phyloP scores from a whole-genome alignment of 2,888 invertebrate genomes.

The Rhingia campestris region DNA sequence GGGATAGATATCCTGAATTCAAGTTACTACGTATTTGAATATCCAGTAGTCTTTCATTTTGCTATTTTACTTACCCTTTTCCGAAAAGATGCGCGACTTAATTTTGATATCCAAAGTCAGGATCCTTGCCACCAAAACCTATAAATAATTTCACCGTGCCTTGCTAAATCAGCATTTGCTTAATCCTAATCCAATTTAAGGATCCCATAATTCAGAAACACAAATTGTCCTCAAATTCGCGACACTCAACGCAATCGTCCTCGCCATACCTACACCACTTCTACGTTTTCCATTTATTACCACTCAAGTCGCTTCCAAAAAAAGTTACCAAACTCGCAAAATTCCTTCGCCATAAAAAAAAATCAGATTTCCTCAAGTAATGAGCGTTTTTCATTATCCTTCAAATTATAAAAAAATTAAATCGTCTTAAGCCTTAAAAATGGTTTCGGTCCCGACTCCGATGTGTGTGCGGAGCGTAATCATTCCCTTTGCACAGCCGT shows the following conservation, averaged over 20 bases:
- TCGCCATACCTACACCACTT: not conserved
- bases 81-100: too few relatives aligned
- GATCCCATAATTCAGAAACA: slow-evolving; percentile 10
- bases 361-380: slow-evolving; percentile 40
- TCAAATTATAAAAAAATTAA: slow-evolving; percentile 69
- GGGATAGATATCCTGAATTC: too few relatives aligned
- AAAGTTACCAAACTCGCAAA: slow-evolving; percentile 33
- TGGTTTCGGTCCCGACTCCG: slow-evolving; percentile 32
- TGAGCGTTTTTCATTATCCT: slow-evolving; percentile 67
- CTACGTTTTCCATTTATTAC: not conserved
- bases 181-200: too few relatives aligned
- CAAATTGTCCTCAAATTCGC: slow-evolving; percentile 1
- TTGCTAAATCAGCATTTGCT: too few relatives aligned
- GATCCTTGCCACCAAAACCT: too few relatives aligned
- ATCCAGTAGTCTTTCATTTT: too few relatives aligned
- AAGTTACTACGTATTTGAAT: too few relatives aligned
- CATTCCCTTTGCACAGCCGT: slow-evolving; percentile 30
- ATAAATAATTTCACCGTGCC: too few relatives aligned
- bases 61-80: too few relatives aligned
- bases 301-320: not conserved
- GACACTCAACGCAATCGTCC: not conserved
- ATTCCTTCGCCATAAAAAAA: slow-evolving; percentile 11
- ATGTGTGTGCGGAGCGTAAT: slow-evolving; percentile 15
- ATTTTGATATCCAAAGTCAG: too few relatives aligned
- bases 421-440: slow-evolving; percentile 70